Base-by-base conservation (phyloP, 2,888 invertebrate species). In the Cactoblastis cactorum region DNA sequence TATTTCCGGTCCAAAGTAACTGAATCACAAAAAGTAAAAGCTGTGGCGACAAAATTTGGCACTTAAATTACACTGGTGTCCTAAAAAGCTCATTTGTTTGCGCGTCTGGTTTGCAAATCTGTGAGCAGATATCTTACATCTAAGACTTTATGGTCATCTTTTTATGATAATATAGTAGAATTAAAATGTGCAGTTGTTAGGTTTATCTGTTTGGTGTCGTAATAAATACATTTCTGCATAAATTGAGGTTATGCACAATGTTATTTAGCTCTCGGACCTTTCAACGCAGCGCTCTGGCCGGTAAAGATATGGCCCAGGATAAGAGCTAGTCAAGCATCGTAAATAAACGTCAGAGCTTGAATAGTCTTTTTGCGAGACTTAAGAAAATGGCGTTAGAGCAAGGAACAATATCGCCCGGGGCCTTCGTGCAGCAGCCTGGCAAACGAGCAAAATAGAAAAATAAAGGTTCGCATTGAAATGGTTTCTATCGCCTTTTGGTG, bases 381-480 rank as follows among this genome's bases (percentile, higher is more conserved):
- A 78, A 80, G 81, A 80, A 81, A 81, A 82, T 75, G 74, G 80
- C 80, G 75, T 80, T 82, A 83, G 83, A 83, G 68, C 71, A 55
- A 61, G 67, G 72, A 69, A 77, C 73, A 77, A 76, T 77, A 80
- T 71, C 67, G 80, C 82, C 74, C 59, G 67, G 69, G 80, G 82
- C 80, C 76, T 65, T 83, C 80, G 77, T 79, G 83, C 75, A 46
- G 51, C 45, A 58, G 63, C 67, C 67, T 56, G 63, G 61, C 61
- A 60, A 59, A 55, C 59, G 65, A 62, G 64, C 64, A 61, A 70
- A 67, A 69, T 56, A 63, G 65, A 78, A 82, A 80, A 81, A 77
- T 81, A 82, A 81, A 80, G 72, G 71, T 80, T 81, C 80, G 77
- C 82, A 83, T 80, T 80, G 81, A 79, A 83, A 80, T 83, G 70